Base-by-base conservation (phyloP, 2,888 invertebrate species). In the Calameuta pallipes region DNA sequence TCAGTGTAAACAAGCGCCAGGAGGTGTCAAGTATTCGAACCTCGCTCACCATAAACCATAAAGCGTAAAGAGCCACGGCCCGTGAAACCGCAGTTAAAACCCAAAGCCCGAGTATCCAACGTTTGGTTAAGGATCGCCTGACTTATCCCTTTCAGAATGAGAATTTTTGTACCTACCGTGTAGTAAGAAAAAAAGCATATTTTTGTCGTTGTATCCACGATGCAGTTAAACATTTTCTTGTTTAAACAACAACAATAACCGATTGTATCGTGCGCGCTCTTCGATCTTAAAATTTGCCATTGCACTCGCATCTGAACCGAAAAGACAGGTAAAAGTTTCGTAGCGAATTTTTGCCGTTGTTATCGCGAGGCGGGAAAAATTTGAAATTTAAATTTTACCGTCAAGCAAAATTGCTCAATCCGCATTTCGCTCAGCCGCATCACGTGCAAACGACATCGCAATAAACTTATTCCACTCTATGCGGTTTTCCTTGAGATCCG, bases 21-120 rank as follows among this genome's bases (percentile, higher is more conserved):
- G 31, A 71, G 71, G 71, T 71, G 71, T 71, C 71, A 33, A 71
- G 71, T 71, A 30, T 71, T 71, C 71, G 30, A 31, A 31, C 71
- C 33, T 31, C 33, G 71, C 12, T 71, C 33, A 15, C 31, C 71
- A 33, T 71, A 71, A 71, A 71, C 13, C 71, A 33, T 71, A 31
- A 33, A 33, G 33, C 33, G 15, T 71, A 71, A 31, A 33, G 71
- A 33, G 70, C 6, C 71, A 33, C 9, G 30, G 31, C 23, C 41
- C 9, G 41, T 56, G 41, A 56, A 56, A 71, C 31, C 71, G 31
- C 71, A 33, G 71, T 71, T 71, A 71, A 71, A 71, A 71, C 33
- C 71, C 41, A 56, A 56, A 71, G 33, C n/a, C 70, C 4, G 31
- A 33, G 71, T 71, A 30, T 71, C 31, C 71, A n/a, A n/a, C 33